Base-by-base conservation (phyloP, 2,888 invertebrate genomes). In the Drosophila picticornis region DNA sequence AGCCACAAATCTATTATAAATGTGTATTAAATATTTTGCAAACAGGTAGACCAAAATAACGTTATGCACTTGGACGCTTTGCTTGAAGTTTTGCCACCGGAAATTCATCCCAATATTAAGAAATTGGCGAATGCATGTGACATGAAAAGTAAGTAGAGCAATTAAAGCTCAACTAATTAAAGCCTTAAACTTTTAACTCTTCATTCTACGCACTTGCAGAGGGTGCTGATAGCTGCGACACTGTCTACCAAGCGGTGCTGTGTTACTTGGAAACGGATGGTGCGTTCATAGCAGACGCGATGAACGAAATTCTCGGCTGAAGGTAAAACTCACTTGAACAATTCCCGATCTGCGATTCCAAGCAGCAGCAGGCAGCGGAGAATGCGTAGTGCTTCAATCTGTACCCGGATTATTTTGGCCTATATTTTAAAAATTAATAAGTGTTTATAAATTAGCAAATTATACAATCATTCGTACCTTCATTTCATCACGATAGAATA, bases 381-480 rank as follows among this genome's bases (percentile, higher is more conserved):
- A 22, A 92, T 89, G 10, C 93, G 91, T 48, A 93, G 76, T 3
- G 91, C 94, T 93, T 96, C 96, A 32, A 95, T 95, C 92, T 96
- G 96, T 70, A 96, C 90, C 62, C 91, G 92, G 50, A 93, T 91
- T 55, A 93, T 76, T 73, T 91, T 90, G 43, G 76, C 88, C 93
- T 93, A 66, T 4, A 83, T 69, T 76, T 32, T 11, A 63, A 31
- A 34, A 7, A 36, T 40, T 34, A 67, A 67, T 52, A 53, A 55
- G 16, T 19, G 11, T 16, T 43, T 22, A 27, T 50, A 6, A 22
- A 34, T 31, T 7, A 10, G 9, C 65, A 53, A 27, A 52, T 36
- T 53, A 31, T 29, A n/a, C 27, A 32, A 13, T 27, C n/a, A 43
- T 27, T 2, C 65, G 51, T 77, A 93, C 93, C 87, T 91, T 92